Evolutionary conservation across 2,888 invertebrate species (phyloP).

Genomic region (Caenorhabditis sp.): DNA sequence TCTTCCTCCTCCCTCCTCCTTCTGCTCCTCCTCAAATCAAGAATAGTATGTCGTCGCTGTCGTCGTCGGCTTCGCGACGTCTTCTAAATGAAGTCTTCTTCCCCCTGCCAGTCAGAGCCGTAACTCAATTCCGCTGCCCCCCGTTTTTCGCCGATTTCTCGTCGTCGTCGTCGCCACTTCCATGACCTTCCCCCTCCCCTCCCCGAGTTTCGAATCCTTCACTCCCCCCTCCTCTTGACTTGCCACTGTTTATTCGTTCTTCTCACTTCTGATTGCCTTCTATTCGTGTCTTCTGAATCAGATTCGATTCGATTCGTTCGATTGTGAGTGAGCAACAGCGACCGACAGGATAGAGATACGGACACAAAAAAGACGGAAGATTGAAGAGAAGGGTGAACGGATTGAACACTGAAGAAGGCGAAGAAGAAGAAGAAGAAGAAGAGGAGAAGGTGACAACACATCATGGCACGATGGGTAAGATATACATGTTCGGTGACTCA

Average conservation of each 20-base stretch:
- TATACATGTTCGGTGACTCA: too few relatives aligned
- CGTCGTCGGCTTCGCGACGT: conserved; percentile 32
- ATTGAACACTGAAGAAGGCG: too few relatives aligned
- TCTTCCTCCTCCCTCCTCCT: conserved; percentile 19
- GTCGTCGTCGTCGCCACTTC: conserved; percentile 19
- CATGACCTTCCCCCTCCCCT: conserved; percentile 42
- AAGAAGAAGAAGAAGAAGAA: not conserved
- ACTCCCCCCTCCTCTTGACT: too few relatives aligned
- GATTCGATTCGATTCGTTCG: conserved; percentile 14
- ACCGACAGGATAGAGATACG: too few relatives aligned
- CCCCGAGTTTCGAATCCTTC: too few relatives aligned
- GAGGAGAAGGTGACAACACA: conserved; percentile 7
- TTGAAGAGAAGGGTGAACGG: too few relatives aligned
- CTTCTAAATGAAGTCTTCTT: conserved; percentile 19
- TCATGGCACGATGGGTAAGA: conserved; percentile 56
- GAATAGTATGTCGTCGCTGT: too few relatives aligned
- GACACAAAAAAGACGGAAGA: too few relatives aligned
- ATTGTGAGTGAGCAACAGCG: too few relatives aligned
- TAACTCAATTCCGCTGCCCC: conserved; percentile 41
- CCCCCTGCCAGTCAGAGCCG: conserved; percentile 20
- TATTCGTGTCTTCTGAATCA: conserved; percentile 26
- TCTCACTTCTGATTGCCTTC: conserved; percentile 10
- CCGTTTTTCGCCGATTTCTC: conserved; percentile 12
- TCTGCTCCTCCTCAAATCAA: conserved; percentile 30
- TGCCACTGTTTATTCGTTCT: conserved; percentile 47